These are phyloP conservation scores for Venustaconcha ellipsiformis DNA, from an alignment of 1,140 invertebrate genomes.

Conservation along the genomic window DNA sequence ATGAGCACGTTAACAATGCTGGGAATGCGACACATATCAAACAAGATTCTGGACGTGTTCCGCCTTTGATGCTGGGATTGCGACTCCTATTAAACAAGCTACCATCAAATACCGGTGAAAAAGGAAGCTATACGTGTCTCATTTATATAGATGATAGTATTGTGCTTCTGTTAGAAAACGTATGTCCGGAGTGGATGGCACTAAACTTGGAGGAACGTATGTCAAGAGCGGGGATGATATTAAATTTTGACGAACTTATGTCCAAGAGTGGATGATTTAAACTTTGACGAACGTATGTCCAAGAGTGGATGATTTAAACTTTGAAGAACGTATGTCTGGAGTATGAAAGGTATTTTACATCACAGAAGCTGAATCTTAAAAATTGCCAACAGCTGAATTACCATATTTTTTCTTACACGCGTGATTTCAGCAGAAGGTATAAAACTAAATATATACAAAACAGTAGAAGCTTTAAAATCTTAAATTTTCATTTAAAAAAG, in stretches of 20 bases:
- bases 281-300: too few relatives aligned
- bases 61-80: not conserved
- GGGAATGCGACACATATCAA: not conserved
- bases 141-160: constrained; percentile 21
- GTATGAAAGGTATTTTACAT: not conserved
- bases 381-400: constrained; percentile 31
- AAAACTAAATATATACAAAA: constrained; percentile 12
- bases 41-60: not conserved
- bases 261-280: too few relatives aligned
- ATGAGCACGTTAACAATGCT: constrained; percentile 1
- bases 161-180: constrained; percentile 1
- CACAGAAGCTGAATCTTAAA: constrained; percentile 27
- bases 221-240: too few relatives aligned
- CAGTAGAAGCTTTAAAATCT: not conserved
- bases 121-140: constrained; percentile 27
- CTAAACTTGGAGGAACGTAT: not conserved
- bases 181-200: not conserved
- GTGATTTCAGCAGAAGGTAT: constrained; percentile 19
- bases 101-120: constrained; percentile 61
- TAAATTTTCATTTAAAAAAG: constrained; percentile 26
- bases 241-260: too few relatives aligned
- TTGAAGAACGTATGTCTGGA: too few relatives aligned
- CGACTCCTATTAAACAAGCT: constrained; percentile 11
- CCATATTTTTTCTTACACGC: constrained; percentile 32
- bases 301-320: too few relatives aligned